Percentiles rank a stretch among this genome's conserved stretches.
Evolutionary conservation across 30 jellyfish, hydroid and myxozoan genomes (phyloP).

Genomic region (Hydractinia symbiolongicarpus): DNA sequence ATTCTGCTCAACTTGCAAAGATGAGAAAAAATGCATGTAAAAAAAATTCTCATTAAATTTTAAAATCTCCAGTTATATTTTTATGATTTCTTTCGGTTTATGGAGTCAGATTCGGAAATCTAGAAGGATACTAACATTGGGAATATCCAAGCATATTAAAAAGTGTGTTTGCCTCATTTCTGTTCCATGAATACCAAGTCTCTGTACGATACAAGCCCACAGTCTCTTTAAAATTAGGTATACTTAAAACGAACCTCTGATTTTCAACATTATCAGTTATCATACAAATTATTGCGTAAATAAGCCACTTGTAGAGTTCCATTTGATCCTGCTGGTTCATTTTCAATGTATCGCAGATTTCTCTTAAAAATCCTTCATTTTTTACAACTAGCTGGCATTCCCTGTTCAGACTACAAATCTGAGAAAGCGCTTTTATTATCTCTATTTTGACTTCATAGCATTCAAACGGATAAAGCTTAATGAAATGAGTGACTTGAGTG

Average conservation of each 20-base stretch:
- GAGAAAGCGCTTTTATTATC: constrained; percentile 18
- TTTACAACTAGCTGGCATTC: constrained; percentile 1
- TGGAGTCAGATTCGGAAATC: no score
- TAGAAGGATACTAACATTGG: no score
- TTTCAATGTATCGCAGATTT: not conserved
- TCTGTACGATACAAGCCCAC: not conserved
- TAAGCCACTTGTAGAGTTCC: constrained; percentile 20
- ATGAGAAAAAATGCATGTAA: no score
- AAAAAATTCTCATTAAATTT: no score
- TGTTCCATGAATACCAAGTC: constrained; percentile 20
- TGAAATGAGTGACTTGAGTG: constrained; percentile 8
- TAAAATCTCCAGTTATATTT: no score
- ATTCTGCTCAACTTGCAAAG: no score
- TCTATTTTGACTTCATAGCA: constrained; percentile 16
- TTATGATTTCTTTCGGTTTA: no score
- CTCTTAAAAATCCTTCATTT: constrained; percentile 24
- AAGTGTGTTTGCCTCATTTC: constrained; percentile 12
- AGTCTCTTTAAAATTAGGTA: not conserved
- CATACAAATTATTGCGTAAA: constrained; percentile 4
- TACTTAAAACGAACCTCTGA: constrained; percentile 13
- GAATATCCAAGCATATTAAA: not conserved
- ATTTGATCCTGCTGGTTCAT: not conserved
- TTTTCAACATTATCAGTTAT: constrained; percentile 6
- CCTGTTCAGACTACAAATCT: constrained; percentile 8
- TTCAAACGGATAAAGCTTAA: not conserved